Conservation (phyloP, 2,113 vertebrate species). For the Megaceryle maxima region DNA sequence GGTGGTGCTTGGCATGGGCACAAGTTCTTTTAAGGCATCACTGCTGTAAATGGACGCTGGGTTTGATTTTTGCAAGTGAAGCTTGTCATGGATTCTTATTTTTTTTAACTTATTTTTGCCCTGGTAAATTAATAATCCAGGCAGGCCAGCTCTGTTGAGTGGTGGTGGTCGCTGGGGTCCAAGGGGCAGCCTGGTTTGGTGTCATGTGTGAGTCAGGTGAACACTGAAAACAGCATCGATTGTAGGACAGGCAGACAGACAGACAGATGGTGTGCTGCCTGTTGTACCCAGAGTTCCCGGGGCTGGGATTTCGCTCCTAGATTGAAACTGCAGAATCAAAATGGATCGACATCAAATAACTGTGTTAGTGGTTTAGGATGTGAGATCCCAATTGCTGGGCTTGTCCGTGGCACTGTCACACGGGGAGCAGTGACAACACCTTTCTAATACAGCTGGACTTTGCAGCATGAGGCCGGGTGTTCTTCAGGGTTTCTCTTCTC, state of each 20-base stretch:
- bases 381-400: background rate
- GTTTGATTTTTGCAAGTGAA: background rate
- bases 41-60: background rate
- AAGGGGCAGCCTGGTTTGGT: background rate
- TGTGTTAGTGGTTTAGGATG: background rate
- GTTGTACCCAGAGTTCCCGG: fast-evolving
- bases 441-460: background rate
- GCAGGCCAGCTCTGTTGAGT: background rate
- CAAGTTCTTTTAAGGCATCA: background rate
- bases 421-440: fast-evolving
- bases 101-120: background rate
- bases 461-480: background rate
- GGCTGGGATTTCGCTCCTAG: background rate
- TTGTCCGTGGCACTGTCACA: fast-evolving
- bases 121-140: background rate
- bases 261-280: background rate
- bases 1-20: background rate
- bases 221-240: fast-evolving
- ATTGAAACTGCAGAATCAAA: background rate
- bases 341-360: fast-evolving
- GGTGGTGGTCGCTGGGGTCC: background rate
- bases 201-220: fast-evolving
- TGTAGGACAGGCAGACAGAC: background rate
- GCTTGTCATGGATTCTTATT: background rate
- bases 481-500: background rate